These are phyloP conservation scores for Merluccius polli DNA, from an alignment of 2,797 vertebrate genomes.

Conservation along the genomic window DNA sequence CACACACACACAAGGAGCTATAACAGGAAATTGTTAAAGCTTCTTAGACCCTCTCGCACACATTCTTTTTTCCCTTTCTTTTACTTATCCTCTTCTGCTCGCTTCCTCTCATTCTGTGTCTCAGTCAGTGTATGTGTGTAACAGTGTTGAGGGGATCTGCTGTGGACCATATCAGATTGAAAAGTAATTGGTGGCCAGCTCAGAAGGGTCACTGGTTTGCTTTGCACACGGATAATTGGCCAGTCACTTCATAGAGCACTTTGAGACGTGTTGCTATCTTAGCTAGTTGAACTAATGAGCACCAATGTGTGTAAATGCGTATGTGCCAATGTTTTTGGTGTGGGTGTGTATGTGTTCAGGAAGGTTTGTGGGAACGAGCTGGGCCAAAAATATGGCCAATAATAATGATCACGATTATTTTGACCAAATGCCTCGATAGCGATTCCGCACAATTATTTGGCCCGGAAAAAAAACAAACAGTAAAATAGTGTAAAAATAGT, in stretches of 20 bases:
- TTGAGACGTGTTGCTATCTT: conserved; percentile 56
- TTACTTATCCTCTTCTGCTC: neutral
- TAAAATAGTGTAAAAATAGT: neutral
- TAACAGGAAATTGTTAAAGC: neutral
- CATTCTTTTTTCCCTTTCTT: neutral
- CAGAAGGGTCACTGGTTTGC: conserved; percentile 69
- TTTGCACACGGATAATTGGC: conserved; percentile 70
- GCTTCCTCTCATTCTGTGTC: neutral
- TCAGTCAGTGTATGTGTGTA: neutral
- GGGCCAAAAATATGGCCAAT: neutral
- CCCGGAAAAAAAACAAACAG: neutral
- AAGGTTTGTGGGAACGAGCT: neutral
- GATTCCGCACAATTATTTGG: neutral
- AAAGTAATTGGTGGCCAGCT: conserved; percentile 69
- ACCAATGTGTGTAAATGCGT: conserved; percentile 23
- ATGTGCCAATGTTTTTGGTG: conserved; percentile 5
- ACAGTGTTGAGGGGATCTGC: conserved; percentile 48
- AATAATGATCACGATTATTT: neutral
- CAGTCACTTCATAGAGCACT: conserved; percentile 63
- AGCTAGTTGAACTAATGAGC: conserved; percentile 72
- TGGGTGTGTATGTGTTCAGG: conserved; percentile 16
- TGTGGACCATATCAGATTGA: conserved; percentile 65
- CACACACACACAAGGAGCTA: neutral
- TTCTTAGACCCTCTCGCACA: neutral
- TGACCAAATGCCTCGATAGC: neutral